phyloP scores from a whole-genome alignment of 2,797 vertebrate genomes.

The Uromys caudimaculatus region DNA sequence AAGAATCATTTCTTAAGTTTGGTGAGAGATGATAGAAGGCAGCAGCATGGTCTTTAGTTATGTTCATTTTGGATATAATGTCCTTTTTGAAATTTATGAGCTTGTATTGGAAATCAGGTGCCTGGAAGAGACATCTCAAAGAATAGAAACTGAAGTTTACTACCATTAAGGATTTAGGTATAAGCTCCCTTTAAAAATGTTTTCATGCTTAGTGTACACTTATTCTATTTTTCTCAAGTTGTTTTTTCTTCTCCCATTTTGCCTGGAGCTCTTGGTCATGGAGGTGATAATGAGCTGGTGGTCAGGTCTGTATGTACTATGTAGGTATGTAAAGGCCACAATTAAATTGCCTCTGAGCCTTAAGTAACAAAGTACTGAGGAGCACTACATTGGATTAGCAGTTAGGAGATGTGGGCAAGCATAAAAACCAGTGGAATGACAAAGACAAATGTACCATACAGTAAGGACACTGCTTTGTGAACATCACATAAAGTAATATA shows the following conservation, averaged over 20 bases:
- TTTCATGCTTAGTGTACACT: slow-evolving; percentile 22
- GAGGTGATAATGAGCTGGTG: slow-evolving; percentile 27
- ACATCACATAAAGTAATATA: slow-evolving; percentile 11
- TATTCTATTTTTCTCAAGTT: neutral
- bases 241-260: slow-evolving; percentile 44
- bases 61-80: slow-evolving; percentile 44
- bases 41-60: slow-evolving; percentile 9
- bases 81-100: slow-evolving; percentile 6
- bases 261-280: neutral
- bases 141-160: neutral
- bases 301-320: slow-evolving; percentile 27
- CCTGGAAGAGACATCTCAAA: neutral
- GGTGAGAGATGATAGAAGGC: neutral
- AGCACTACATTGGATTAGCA: neutral
- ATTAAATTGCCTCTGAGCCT: neutral
- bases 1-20: neutral
- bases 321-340: neutral
- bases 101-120: slow-evolving; percentile 45
- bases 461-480: neutral
- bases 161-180: neutral
- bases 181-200: neutral
- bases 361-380: neutral
- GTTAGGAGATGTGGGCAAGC: neutral
- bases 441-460: slow-evolving; percentile 26
- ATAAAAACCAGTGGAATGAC: neutral